Conservation (phyloP, 2,797 vertebrate genomes). For the Pangasius krempfi region DNA sequence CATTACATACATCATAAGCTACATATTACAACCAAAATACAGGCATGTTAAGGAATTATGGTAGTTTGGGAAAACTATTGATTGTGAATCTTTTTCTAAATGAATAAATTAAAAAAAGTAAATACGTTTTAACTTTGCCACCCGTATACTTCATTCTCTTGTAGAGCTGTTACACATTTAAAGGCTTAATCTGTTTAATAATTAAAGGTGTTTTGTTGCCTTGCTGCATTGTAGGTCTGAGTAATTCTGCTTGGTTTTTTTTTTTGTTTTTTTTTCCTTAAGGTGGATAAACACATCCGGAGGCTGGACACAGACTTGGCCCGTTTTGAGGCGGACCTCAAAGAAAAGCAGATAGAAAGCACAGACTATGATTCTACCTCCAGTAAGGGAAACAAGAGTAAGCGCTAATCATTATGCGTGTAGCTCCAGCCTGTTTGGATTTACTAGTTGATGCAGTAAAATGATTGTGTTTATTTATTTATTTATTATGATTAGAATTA, state of each 20-base stretch:
- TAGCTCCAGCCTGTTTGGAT: neutral
- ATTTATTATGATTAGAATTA: neutral
- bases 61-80: neutral
- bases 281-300: constrained; percentile 88
- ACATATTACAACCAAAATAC: neutral
- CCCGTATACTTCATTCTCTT: neutral
- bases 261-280: constrained; percentile 8
- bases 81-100: neutral
- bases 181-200: neutral
- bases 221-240: neutral
- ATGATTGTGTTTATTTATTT: neutral
- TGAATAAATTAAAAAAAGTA: neutral
- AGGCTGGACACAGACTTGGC: constrained; percentile 84
- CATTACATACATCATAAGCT: neutral
- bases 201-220: neutral
- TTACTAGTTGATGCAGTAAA: too few relatives aligned
- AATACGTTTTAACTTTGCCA: too few relatives aligned
- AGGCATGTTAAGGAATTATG: neutral
- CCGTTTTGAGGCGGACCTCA: constrained; percentile 88
- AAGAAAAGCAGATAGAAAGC: constrained; percentile 90
- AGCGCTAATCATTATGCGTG: constrained; percentile 56
- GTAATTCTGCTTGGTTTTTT: neutral
- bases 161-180: neutral
- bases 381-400: constrained; percentile 91
- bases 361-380: constrained; percentile 89